Base-by-base conservation (phyloP, 2,888 invertebrate species). In the Chymomyza amoena region DNA sequence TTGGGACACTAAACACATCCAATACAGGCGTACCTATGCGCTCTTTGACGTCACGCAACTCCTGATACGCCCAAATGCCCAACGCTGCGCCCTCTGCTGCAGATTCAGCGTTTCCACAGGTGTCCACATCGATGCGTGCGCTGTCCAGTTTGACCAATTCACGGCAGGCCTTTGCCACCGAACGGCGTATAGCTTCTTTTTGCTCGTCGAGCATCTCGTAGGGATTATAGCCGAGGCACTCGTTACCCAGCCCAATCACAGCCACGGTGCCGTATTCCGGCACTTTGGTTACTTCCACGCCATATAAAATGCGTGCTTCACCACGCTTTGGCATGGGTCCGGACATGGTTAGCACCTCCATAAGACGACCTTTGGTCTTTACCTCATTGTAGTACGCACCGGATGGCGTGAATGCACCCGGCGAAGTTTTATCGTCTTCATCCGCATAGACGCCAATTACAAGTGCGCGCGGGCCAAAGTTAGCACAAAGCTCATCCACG, bases 71-170 rank as follows among this genome's bases (percentile, higher is more conserved):
- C 94, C 94, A 95, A 2, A 94, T 90, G 3, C 93, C 93, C 36
- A 96, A 92, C 10, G 92, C 91, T 0, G 95, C 94, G 2, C 96
- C 96, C 91, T 96, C 96, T 0, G 96, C 96, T n/a, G 96, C 94
- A 6, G 95, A 95, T 90, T 95, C 95, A 0, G 95, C 94, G 1
- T 95, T 95, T 0, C 79, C 81, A 87, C 96, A 95, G 10, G 95
- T 94, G 87, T 96, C 96, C 0, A 96, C 92, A 73, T 93, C 93
- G 25, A 96, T 93, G 36, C 92, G 88, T 45, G 90, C 91, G 0
- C 94, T 93, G 32, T 90, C 86, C 18, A 94, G 89, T 4, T 90
- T 81, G 70, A 93, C 92, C 6, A 95, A 89, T 2, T 93, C 93
- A 72, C 89, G 90, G 18, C 93, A 92, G 1, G 94, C 95, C 1